Percentiles rank a stretch among this genome's conserved stretches.
phyloP scores from a whole-genome alignment of 2,797 vertebrate genomes.

The Sciurus carolinensis region DNA sequence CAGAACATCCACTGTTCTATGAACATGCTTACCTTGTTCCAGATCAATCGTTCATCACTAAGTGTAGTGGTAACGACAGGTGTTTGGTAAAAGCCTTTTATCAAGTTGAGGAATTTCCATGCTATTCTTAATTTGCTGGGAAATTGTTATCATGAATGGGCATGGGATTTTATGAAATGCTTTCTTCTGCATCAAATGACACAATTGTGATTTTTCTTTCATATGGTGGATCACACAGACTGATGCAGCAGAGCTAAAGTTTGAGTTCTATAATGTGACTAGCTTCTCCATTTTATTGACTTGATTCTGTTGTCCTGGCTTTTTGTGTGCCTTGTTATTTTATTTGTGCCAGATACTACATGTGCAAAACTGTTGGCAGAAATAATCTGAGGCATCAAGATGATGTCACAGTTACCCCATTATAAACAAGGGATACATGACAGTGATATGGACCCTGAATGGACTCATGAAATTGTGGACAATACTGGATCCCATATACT shows the following conservation, averaged over 20 bases:
- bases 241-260: constrained; percentile 14
- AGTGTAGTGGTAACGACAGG: background rate
- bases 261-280: background rate
- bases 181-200: background rate
- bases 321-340: background rate
- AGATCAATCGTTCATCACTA: background rate
- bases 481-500: background rate
- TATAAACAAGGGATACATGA: background rate
- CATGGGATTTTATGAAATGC: background rate
- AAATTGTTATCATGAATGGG: background rate
- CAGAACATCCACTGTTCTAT: background rate
- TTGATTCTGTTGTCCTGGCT: background rate
- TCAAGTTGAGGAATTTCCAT: background rate
- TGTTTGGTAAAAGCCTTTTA: background rate
- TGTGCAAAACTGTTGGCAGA: background rate
- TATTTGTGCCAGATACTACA: background rate
- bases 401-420: background rate
- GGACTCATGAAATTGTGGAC: background rate
- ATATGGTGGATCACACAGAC: background rate
- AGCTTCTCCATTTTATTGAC: background rate
- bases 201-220: constrained; percentile 19
- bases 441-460: background rate
- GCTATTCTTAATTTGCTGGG: background rate
- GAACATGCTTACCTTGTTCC: background rate
- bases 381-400: background rate